These are phyloP conservation scores for Vidua macroura DNA, from an alignment of 2,113 vertebrate species.

Conservation along the genomic window DNA sequence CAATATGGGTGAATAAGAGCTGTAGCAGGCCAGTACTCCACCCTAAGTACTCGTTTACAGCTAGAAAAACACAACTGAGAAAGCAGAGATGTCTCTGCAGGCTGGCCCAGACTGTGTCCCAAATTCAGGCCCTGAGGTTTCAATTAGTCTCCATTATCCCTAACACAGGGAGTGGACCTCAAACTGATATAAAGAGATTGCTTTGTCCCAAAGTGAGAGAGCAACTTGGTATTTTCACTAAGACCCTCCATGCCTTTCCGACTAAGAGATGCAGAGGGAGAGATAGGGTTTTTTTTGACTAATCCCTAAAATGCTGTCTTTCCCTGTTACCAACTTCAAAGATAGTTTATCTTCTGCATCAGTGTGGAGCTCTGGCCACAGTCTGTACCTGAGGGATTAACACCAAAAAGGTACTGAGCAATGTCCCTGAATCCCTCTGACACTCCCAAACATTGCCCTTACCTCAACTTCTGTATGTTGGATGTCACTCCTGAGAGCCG, in stretches of 20 bases:
- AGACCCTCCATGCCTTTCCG: background rate
- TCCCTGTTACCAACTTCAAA: background rate
- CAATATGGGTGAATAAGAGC: background rate
- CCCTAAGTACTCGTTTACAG: background rate
- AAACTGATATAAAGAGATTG: background rate
- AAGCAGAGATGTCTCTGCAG: background rate
- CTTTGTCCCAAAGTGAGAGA: background rate
- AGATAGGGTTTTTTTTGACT: rapidly evolving
- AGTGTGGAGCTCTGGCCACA: background rate
- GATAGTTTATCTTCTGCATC: background rate
- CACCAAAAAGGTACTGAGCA: rapidly evolving
- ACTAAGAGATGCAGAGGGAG: background rate
- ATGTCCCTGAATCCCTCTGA: background rate
- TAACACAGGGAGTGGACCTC: background rate
- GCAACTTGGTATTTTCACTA: background rate
- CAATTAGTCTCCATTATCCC: background rate
- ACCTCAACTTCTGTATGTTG: conserved; percentile 97
- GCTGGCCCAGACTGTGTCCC: background rate
- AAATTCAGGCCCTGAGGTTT: background rate
- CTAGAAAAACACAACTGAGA: background rate
- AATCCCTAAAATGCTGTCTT: background rate
- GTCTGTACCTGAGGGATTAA: background rate
- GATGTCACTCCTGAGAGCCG: conserved; percentile 96
- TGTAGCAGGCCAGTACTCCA: background rate
- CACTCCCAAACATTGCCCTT: background rate